Evolutionary conservation across 2,113 vertebrate genomes (phyloP), one percentile per base, ranked within the genome.

Genomic region (Colistium nudipinnis): DNA sequence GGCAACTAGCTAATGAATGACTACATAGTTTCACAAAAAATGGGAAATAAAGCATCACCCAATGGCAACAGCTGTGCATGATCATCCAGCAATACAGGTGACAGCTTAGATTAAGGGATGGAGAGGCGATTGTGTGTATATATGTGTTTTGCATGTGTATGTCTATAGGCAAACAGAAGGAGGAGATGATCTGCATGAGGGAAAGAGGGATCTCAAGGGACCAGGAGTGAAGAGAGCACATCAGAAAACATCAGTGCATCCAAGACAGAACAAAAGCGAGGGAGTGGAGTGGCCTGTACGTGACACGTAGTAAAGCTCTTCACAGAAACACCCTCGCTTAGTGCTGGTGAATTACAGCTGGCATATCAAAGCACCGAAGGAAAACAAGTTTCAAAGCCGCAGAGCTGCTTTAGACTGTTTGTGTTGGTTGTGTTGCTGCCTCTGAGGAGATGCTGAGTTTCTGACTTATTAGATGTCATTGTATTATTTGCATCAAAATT

Each of bases 111-210:
- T 76, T 49, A 69, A 82, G 45, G 48, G 53, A 61, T 16, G 20
- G 62, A 60, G 54, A 49, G 16, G 17, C 49, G 51, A 60, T 14
- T 16, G 36, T 61, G 28, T 49, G 53, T 33, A 8, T 52, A 13
- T 39, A 0, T 28, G 16, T 30, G 44, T 35, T 44, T 59, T 54
- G 38, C 19, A 24, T 57, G 39, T 25, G 28, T 47, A 45, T 33
- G 56, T 20, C 65, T 47, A 39, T 43, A 10, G 27, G 52, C 52
- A 49, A 80, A 81, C 90, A 91, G 87, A 91, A 87, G 83, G 90
- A 77, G 60, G 43, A 76, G 70, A 75, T 64, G 6, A 10, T 76
- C 63, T 49, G 14, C 36, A 13, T 39, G 48, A 6, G 1, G 41
- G 65, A 65, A 33, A 62, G 55, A 45, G 25, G 38, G 45, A 27